phyloP scores from a whole-genome alignment of 2,888 invertebrate genomes.

The Smittia aterrima region DNA sequence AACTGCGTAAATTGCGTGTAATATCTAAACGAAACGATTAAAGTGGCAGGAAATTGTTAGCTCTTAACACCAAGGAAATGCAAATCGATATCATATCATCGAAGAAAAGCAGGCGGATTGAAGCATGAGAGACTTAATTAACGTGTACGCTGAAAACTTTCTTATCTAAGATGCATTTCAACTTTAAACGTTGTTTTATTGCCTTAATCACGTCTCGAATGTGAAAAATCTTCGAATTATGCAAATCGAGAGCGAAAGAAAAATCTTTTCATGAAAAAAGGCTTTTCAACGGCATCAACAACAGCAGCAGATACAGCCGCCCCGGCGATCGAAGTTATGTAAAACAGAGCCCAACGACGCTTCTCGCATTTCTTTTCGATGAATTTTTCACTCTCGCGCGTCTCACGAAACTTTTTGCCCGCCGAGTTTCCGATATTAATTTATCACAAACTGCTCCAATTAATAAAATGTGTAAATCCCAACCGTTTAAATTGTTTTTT shows the following conservation, averaged over 20 bases:
- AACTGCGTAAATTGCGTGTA: slow-evolving; percentile 5
- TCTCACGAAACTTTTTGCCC: too few species aligned
- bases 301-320: too few species aligned
- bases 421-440: neutral
- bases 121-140: neutral
- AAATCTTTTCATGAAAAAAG: neutral
- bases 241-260: neutral
- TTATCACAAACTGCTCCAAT: slow-evolving; percentile 10
- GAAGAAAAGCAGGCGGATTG: neutral
- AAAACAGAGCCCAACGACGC: neutral
- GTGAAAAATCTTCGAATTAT: slow-evolving; percentile 25
- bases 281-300: neutral
- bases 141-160: neutral
- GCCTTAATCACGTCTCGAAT: slow-evolving; percentile 6
- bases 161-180: slow-evolving; percentile 13
- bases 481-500: neutral
- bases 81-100: slow-evolving; percentile 11
- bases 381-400: too few species aligned
- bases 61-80: slow-evolving; percentile 22
- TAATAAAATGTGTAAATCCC: slow-evolving; percentile 11
- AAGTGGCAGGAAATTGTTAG: neutral
- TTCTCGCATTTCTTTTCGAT: neutral
- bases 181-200: neutral
- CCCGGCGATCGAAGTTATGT: neutral
- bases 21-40: neutral